Base-by-base conservation (phyloP, 2,113 vertebrate genomes). In the Nestor notabilis region DNA sequence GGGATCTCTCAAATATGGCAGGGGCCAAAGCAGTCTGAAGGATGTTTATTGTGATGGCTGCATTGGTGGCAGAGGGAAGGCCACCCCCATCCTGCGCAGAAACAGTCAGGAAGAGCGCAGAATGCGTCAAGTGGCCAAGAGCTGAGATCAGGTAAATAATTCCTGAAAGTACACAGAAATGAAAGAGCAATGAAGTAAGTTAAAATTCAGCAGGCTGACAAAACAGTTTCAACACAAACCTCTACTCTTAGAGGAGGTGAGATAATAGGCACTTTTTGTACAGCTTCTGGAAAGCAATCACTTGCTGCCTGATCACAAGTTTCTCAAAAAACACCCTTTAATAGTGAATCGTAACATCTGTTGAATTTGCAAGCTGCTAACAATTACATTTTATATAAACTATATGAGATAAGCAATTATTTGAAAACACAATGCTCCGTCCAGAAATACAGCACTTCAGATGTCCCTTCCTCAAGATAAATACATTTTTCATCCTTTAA, bases 51-150 rank as follows among this genome's bases (percentile, higher is more conserved):
- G 98, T 99, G 94, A 99, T 28, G 6, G 98, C 94, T 13, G 99
- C 99, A 20, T 98, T 98, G 47, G 56, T 64, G 78, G 82, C 65
- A 15, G 99, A 98, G 27, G 90, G 61, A 81, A 98, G 94, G 10
- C 99, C 99, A 10, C 96, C 99, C 4, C 99, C 98, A 10, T 99
- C 99, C 58, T 20, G 94, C 0, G 99, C 99, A 47, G 97, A 97
- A 85, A 99, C 87, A 16, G 91, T 95, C 91, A 99, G 94, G 43
- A 95, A 95, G 37, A 99, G 78, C 1, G 83, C 98, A 72, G 97
- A 97, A 29, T 6, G 95, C 17, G 97, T 97, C 97, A 99, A 80
- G 28, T 98, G 98, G 61, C 96, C 96, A 63, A 99, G 97, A 56
- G 97, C 21, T 76, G 99, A 99, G 71, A 98, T 95, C 78, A 99